Evolutionary conservation across 1,140 invertebrate species (phyloP).

Genomic region (Drosophila lacertosa): DNA sequence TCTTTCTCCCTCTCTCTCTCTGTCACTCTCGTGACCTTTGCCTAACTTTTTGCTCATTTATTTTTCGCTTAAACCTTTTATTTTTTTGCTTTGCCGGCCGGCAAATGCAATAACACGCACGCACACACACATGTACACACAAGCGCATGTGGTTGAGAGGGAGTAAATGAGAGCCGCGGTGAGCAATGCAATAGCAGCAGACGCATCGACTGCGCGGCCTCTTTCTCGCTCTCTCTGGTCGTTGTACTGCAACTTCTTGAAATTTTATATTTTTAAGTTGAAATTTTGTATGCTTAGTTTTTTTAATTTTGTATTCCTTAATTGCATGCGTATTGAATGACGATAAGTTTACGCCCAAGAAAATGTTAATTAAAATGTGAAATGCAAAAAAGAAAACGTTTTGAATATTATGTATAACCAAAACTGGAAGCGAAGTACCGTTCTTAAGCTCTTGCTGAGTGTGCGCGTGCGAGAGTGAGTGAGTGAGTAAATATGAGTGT

Average conservation of each 20-base stretch:
- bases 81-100: constrained; percentile 58
- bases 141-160: no score
- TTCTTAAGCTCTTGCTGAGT: constrained; percentile 3
- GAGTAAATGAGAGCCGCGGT: not conserved
- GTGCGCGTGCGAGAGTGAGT: not conserved
- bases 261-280: constrained; percentile 31
- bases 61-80: constrained; percentile 8
- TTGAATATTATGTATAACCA: constrained; percentile 7
- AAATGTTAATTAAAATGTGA: constrained; percentile 81
- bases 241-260: constrained; percentile 14
- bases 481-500: not conserved
- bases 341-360: constrained; percentile 62
- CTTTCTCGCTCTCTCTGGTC: constrained; percentile 3
- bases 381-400: constrained; percentile 55
- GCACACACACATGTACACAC: constrained; percentile 12
- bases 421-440: not conserved
- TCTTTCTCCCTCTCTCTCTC: not conserved
- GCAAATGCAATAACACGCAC: constrained; percentile 42
- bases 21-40: constrained; percentile 1
- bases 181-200: not conserved
- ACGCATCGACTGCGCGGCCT: no score
- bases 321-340: constrained; percentile 71
- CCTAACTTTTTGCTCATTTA: constrained; percentile 18
- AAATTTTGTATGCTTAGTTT: constrained; percentile 40
- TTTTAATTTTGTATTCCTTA: constrained; percentile 61